Conservation (phyloP, 1,140 invertebrate species). For the Drosophila ogumai region DNA sequence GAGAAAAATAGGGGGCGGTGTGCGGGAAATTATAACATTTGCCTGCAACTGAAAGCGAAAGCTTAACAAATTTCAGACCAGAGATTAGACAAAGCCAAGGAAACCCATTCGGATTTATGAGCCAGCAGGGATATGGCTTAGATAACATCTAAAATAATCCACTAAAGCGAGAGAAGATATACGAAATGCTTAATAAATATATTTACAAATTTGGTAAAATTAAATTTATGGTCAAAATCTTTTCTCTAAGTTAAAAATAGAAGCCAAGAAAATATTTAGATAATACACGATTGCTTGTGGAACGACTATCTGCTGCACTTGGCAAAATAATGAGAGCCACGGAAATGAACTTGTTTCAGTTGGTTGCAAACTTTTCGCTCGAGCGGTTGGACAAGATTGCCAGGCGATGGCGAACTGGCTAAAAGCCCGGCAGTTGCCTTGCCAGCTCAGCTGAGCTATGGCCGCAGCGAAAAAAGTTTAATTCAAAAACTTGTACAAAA, state of each 20-base stretch:
- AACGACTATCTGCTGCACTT: constrained; percentile 30
- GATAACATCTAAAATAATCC: neutral
- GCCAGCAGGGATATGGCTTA: constrained; percentile 11
- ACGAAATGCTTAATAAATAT: constrained; percentile 5
- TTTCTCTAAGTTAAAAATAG: neutral
- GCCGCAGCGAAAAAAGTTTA: constrained; percentile 80
- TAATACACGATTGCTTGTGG: neutral
- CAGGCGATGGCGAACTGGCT: constrained; percentile 37
- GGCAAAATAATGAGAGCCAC: constrained; percentile 63
- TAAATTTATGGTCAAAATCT: neutral
- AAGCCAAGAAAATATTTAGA: neutral
- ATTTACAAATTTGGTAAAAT: too few relatives aligned
- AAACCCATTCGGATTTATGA: constrained; percentile 43
- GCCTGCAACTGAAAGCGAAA: constrained; percentile 73
- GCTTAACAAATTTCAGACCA: constrained; percentile 75
- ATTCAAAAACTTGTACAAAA: constrained; percentile 85
- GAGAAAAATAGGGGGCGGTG: constrained; percentile 2
- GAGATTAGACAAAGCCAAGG: constrained; percentile 59
- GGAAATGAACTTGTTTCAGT: constrained; percentile 73
- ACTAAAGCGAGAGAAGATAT: neutral
- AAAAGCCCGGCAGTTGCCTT: constrained; percentile 35
- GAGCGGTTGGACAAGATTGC: constrained; percentile 76
- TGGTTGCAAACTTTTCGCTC: constrained; percentile 65
- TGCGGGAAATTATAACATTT: constrained; percentile 73
- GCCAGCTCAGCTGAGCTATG: constrained; percentile 66